These are phyloP conservation scores for Allolobophora icterica DNA, from an alignment of 2,888 invertebrate species.

Conservation along the genomic window DNA sequence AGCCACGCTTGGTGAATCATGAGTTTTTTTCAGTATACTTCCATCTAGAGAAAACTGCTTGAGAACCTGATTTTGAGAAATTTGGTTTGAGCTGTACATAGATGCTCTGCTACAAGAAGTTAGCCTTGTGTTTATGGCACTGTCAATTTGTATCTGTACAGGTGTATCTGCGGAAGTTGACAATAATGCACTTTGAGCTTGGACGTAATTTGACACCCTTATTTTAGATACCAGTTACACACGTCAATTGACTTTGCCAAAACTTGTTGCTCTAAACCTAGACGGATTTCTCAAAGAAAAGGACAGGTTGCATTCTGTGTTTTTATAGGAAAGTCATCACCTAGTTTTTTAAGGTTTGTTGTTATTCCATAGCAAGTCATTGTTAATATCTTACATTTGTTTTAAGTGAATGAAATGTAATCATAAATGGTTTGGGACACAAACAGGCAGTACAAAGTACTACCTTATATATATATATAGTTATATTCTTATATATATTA, in stretches of 20 bases:
- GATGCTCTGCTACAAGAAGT: neutral
- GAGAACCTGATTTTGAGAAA: neutral
- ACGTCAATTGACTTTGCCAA: no score
- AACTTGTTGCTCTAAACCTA: no score
- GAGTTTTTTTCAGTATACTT: neutral
- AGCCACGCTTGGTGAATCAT: neutral
- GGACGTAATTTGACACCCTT: neutral
- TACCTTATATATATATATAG: no score
- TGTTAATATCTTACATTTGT: neutral
- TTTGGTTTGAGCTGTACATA: neutral
- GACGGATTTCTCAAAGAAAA: no score
- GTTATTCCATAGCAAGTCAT: neutral
- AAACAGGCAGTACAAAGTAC: neutral
- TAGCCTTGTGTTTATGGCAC: neutral
- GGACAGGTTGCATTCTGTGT: no score
- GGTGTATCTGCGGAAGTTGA: neutral
- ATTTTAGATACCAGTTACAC: neutral
- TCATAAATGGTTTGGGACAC: neutral
- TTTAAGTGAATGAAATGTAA: neutral
- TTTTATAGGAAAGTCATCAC: no score
- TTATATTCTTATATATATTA: neutral
- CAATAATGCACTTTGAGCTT: neutral
- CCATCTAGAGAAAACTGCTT: neutral
- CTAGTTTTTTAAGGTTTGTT: neutral
- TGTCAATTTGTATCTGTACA: neutral